These are phyloP conservation scores for Lynx canadensis DNA, from an alignment of 2,113 vertebrate genomes.

Conservation along the genomic window DNA sequence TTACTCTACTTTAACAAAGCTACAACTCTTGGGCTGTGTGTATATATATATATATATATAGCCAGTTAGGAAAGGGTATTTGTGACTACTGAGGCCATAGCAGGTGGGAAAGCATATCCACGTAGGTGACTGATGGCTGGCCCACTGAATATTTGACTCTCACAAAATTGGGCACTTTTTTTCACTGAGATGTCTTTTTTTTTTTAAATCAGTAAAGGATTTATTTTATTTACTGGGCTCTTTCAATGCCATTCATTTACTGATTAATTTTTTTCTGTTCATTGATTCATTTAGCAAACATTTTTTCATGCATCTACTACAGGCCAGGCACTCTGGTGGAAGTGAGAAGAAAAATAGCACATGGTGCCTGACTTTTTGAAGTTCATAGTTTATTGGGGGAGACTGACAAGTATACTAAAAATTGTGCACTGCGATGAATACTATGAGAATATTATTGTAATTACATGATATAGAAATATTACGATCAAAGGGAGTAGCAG, in stretches of 20 bases:
- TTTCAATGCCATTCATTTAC: not conserved
- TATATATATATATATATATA: not conserved
- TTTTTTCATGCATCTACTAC: not conserved
- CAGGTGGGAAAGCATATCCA: rapidly evolving
- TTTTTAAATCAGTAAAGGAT: not conserved
- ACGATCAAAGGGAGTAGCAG: not conserved
- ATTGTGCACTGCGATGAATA: not conserved
- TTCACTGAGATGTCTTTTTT: not conserved
- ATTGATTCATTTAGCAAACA: not conserved
- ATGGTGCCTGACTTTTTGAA: not conserved
- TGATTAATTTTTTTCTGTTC: not conserved
- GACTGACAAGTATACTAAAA: not conserved
- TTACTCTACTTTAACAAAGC: not conserved
- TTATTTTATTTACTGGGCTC: not conserved
- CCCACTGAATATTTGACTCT: not conserved
- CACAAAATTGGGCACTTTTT: not conserved
- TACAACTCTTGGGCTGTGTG: not conserved
- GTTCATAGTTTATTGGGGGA: not conserved
- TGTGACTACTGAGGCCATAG: not conserved
- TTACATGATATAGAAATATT: not conserved
- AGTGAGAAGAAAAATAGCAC: not conserved
- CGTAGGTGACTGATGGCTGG: not conserved
- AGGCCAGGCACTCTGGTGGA: not conserved
- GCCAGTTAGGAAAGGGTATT: not conserved
- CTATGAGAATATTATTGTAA: not conserved